These are phyloP conservation scores for Chrysolina americana DNA, from an alignment of 2,888 invertebrate species.

Conservation along the genomic window DNA sequence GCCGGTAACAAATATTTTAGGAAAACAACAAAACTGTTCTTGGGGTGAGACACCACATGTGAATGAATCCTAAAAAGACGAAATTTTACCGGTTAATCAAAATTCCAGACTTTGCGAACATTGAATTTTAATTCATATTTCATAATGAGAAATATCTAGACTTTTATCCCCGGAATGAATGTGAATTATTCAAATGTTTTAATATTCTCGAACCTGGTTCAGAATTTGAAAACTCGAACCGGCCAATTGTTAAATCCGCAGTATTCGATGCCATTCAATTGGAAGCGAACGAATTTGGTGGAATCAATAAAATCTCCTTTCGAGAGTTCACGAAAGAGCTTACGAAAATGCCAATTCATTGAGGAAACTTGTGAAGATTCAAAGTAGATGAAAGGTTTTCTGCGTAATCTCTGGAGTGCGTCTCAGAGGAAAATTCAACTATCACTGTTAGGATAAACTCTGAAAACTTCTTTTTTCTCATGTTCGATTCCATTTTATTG, in stretches of 20 bases:
- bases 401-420: conserved; percentile 34
- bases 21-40: too few species aligned
- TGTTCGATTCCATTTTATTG: conserved; percentile 6
- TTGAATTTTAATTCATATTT: too few species aligned
- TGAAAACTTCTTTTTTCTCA: background rate
- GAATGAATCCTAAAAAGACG: too few species aligned
- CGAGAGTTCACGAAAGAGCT: conserved; percentile 15
- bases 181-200: background rate
- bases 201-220: background rate
- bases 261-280: background rate
- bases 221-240: background rate
- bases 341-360: conserved; percentile 37
- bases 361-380: conserved; percentile 31
- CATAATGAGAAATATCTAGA: too few species aligned
- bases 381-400: conserved; percentile 38
- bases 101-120: too few species aligned
- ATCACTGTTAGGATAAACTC: background rate
- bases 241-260: background rate
- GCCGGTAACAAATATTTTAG: too few species aligned
- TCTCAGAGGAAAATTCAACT: conserved; percentile 25
- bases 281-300: background rate
- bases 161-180: background rate
- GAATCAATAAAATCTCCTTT: background rate
- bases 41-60: too few species aligned
- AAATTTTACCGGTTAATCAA: too few species aligned